Percentiles rank a stretch among this genome's conserved stretches.
Conservation (phyloP, 2,888 invertebrate genomes). For the Trissolcus japonicus region DNA sequence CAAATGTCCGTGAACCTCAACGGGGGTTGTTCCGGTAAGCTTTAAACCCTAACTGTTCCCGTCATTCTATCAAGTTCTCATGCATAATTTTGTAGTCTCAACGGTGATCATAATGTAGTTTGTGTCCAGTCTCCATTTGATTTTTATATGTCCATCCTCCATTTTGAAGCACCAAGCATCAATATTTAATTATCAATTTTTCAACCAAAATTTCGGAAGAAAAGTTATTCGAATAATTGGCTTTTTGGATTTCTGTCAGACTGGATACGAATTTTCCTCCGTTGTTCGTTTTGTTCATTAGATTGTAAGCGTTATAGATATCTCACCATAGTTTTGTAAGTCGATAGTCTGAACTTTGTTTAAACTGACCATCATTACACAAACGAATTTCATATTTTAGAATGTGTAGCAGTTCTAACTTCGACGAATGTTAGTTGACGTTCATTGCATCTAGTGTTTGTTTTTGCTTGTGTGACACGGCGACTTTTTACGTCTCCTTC, state of each 20-base stretch:
- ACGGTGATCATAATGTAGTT: constrained; percentile 73
- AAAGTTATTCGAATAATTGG: neutral
- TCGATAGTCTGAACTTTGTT: constrained; percentile 52
- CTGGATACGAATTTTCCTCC: constrained; percentile 57
- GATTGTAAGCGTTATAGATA: constrained; percentile 57
- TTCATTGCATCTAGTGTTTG: constrained; percentile 67
- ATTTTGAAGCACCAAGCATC: constrained; percentile 25
- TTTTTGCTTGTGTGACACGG: constrained; percentile 32
- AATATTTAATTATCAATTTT: neutral
- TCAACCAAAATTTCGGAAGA: neutral
- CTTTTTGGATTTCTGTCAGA: constrained; percentile 32
- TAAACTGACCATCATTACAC: constrained; percentile 54
- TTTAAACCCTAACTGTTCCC: constrained; percentile 71
- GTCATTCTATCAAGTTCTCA: constrained; percentile 73
- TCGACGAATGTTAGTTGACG: constrained; percentile 65
- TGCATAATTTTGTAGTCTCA: constrained; percentile 70
- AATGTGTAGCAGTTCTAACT: constrained; percentile 69
- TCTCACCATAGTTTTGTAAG: constrained; percentile 58
- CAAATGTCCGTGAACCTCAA: constrained; percentile 75
- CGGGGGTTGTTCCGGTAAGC: constrained; percentile 76
- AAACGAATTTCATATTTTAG: constrained; percentile 60
- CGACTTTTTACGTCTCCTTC: no score
- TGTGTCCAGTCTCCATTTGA: constrained; percentile 64
- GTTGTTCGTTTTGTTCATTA: constrained; percentile 54
- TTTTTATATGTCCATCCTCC: constrained; percentile 56